A percentile compares a stretch with the other conserved stretches of the same genome.
These are phyloP conservation scores for Saimiri boliviensis DNA, from an alignment of 2,113 vertebrate species.

Conservation along the genomic window DNA sequence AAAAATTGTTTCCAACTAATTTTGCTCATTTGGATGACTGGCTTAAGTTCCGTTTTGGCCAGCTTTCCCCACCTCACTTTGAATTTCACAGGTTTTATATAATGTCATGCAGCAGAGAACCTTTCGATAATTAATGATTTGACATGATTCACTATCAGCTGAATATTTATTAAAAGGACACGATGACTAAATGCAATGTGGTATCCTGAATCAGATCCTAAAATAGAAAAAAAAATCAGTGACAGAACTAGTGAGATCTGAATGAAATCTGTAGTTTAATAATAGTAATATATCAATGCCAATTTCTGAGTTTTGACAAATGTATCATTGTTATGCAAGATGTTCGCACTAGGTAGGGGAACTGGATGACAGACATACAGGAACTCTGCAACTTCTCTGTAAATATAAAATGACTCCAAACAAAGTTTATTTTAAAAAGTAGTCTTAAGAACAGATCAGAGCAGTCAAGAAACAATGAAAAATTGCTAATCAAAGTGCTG, in stretches of 20 bases:
- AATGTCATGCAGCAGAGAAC: not conserved
- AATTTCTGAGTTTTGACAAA: slow-evolving; percentile 40
- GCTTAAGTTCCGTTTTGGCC: not conserved
- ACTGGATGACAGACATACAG: not conserved
- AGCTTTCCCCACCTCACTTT: not conserved
- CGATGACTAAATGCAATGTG: not conserved
- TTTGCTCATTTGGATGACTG: slow-evolving; percentile 9
- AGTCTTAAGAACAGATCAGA: slow-evolving; percentile 26
- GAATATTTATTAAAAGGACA: slow-evolving; percentile 24
- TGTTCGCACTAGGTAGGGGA: not conserved
- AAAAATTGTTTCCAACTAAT: not conserved
- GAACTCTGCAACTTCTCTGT: not conserved
- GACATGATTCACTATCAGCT: not conserved
- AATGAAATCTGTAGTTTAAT: slow-evolving; percentile 9
- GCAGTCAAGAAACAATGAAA: slow-evolving; percentile 41
- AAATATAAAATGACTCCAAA: slow-evolving; percentile 19
- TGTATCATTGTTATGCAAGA: not conserved
- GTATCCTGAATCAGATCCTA: slow-evolving; percentile 17
- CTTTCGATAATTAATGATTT: slow-evolving; percentile 9
- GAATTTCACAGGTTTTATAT: slow-evolving; percentile 10
- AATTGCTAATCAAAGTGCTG: slow-evolving; percentile 54
- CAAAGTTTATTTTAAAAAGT: slow-evolving; percentile 44
- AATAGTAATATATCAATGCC: not conserved
- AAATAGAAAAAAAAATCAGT: not conserved
- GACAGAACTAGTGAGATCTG: not conserved